A percentile compares a stretch with the other conserved stretches of the same genome.
Evolutionary conservation across 2,888 invertebrate genomes (phyloP).

Genomic region (Tiliacea aurago): DNA sequence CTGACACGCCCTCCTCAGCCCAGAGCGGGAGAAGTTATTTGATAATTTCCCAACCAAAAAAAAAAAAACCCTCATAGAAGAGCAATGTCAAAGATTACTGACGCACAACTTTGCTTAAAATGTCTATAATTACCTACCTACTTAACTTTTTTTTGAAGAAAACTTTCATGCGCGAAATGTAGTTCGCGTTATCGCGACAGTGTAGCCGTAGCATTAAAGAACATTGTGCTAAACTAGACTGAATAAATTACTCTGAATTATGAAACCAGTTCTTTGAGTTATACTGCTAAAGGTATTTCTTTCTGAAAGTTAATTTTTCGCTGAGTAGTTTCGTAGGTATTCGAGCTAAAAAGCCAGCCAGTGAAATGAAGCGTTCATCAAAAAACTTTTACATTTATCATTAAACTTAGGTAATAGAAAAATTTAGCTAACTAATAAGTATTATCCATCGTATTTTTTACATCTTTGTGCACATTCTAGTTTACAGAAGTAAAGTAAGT

Average conservation of each 20-base stretch:
- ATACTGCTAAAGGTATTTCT: slow-evolving; percentile 14
- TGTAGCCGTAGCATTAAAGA: no score
- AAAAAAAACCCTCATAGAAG: not conserved
- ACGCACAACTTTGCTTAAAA: no score
- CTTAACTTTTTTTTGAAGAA: not conserved
- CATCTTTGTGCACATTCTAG: not conserved
- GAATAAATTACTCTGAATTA: slow-evolving; percentile 21
- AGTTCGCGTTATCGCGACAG: no score
- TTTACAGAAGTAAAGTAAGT: not conserved
- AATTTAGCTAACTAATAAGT: not conserved
- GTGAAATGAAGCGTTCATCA: slow-evolving; percentile 31
- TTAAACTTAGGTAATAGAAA: slow-evolving; percentile 41
- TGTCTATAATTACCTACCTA: not conserved
- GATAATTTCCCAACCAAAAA: no score
- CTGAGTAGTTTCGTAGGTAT: not conserved
- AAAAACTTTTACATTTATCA: slow-evolving; percentile 44
- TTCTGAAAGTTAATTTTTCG: slow-evolving; percentile 21
- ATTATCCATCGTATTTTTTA: not conserved
- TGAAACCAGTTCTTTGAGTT: slow-evolving; percentile 8
- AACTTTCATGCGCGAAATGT: no score
- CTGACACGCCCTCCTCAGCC: no score
- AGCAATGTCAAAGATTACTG: not conserved
- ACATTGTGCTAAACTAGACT: not conserved
- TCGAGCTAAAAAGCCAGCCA: slow-evolving; percentile 15
- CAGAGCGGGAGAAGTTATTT: no score